Conservation (phyloP, 2,888 invertebrate genomes). For the Orgyia antiqua region DNA sequence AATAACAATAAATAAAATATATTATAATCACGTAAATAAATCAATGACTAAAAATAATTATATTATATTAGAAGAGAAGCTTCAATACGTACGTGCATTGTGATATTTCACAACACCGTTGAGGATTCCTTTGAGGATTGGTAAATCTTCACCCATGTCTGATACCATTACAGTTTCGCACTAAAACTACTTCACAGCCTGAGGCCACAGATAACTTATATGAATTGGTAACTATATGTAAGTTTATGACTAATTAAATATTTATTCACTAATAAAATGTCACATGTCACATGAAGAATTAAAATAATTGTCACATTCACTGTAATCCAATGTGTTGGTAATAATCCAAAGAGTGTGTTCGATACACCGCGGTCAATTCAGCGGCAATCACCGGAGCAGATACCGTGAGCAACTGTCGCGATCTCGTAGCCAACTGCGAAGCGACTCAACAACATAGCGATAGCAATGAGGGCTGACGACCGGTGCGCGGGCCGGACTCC, state of each 20-base stretch:
- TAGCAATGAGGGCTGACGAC: slow-evolving; percentile 73
- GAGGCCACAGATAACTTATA: slow-evolving; percentile 62
- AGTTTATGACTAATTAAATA: slow-evolving; percentile 42
- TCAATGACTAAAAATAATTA: too few relatives aligned
- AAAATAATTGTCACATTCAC: slow-evolving; percentile 51
- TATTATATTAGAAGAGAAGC: too few relatives aligned
- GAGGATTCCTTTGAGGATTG: slow-evolving; percentile 93
- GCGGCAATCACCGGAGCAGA: slow-evolving; percentile 41
- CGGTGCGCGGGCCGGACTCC: slow-evolving; percentile 77
- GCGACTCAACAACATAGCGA: slow-evolving; percentile 62
- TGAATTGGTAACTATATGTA: slow-evolving; percentile 62
- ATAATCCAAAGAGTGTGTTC: slow-evolving; percentile 51
- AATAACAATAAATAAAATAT: too few relatives aligned
- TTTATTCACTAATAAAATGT: slow-evolving; percentile 46
- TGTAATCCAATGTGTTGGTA: slow-evolving; percentile 59
- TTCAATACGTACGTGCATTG: slow-evolving; percentile 94
- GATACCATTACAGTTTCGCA: slow-evolving; percentile 70
- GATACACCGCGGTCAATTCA: slow-evolving; percentile 46
- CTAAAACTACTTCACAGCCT: slow-evolving; percentile 73
- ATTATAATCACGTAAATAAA: too few relatives aligned
- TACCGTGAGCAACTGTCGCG: slow-evolving; percentile 55
- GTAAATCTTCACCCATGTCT: slow-evolving; percentile 92
- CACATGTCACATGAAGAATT: slow-evolving; percentile 51
- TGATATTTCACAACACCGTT: slow-evolving; percentile 94
- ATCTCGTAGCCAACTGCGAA: slow-evolving; percentile 55